A percentile compares a stretch with the other conserved stretches of the same genome.
Conservation (phyloP, 2,797 vertebrate genomes). For the Mormyrus hasselquistii region DNA sequence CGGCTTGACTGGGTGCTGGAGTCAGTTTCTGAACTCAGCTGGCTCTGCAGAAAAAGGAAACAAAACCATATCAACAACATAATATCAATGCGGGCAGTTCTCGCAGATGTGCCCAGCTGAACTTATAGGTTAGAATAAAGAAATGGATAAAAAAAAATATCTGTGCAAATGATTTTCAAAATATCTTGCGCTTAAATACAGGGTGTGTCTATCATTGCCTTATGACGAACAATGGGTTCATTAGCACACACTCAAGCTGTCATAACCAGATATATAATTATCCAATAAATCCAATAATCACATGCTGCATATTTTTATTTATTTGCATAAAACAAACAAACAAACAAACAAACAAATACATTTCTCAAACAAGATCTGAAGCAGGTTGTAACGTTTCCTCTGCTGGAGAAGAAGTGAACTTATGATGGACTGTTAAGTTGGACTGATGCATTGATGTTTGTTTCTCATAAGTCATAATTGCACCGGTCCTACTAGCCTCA, state of each 20-base stretch:
- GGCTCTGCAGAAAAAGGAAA: constrained; percentile 37
- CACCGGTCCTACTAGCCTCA: neutral
- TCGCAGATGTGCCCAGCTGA: neutral
- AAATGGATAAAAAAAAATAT: neutral
- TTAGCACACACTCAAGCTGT: neutral
- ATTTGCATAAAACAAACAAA: neutral
- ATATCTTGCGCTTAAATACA: neutral
- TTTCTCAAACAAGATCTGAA: neutral
- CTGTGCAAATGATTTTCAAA: neutral
- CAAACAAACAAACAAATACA: neutral
- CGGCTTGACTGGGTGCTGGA: constrained; percentile 48
- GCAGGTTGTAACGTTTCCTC: neutral
- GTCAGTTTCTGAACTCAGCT: constrained; percentile 58
- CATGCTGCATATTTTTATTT: neutral
- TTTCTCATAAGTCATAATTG: neutral
- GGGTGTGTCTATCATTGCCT: neutral
- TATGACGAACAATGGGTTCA: neutral
- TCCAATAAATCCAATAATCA: neutral
- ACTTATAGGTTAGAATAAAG: neutral
- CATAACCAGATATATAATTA: neutral
- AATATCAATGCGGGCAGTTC: neutral
- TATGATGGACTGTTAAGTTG: neutral
- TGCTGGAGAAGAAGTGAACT: neutral
- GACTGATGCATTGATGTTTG: neutral
- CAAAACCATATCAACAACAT: neutral